These are phyloP conservation scores for Alexandromys fortis DNA, from an alignment of 2,113 vertebrate genomes.

Conservation along the genomic window DNA sequence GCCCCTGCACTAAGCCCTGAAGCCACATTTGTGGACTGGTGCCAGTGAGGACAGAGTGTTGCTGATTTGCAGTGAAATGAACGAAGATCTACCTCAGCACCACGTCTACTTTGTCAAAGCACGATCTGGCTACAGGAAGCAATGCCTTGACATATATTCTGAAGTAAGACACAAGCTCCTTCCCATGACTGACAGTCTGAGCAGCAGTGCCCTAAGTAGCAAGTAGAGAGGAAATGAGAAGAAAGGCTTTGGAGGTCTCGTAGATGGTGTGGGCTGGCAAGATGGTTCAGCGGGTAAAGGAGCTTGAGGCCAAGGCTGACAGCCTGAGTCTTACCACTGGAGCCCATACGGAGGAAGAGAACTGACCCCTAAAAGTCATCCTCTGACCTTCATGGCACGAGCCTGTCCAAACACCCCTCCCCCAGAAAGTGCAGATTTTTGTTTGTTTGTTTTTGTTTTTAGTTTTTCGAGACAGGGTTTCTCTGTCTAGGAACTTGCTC, in stretches of 20 bases:
- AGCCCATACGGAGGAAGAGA: neutral
- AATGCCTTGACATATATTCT: neutral
- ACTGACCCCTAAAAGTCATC: neutral
- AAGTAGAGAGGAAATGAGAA: neutral
- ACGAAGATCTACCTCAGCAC: neutral
- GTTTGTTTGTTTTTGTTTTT: no score
- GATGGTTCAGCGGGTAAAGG: no score
- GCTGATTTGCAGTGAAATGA: neutral
- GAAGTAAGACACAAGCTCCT: neutral
- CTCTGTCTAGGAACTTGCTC: no score
- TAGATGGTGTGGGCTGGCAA: neutral
- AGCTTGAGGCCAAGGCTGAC: neutral
- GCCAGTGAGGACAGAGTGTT: neutral
- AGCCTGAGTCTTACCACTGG: neutral
- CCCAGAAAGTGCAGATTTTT: neutral
- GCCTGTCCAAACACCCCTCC: no score
- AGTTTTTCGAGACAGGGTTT: no score
- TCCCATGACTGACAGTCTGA: neutral
- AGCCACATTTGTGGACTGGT: neutral
- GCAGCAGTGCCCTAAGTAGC: neutral
- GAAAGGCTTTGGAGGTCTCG: neutral
- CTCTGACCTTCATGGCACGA: neutral
- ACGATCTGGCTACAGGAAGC: neutral
- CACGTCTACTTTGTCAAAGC: neutral
- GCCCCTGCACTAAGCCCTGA: neutral